Evolutionary conservation across 2,797 vertebrate species (phyloP), one percentile per base, ranked within the genome.

Genomic region (Uromys caudimaculatus): DNA sequence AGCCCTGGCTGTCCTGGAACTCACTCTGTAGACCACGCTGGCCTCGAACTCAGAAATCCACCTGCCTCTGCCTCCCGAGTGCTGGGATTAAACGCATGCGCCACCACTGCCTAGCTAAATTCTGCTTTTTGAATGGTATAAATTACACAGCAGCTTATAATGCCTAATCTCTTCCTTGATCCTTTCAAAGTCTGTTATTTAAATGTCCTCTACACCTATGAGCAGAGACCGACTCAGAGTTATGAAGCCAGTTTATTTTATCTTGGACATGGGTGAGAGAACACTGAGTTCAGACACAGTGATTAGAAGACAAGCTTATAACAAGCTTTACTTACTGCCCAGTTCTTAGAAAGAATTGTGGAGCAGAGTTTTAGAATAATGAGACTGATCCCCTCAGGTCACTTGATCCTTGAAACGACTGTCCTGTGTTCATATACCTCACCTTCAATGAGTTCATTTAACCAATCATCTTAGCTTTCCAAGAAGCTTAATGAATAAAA

Each of bases 371-470:
- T 90, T 79, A 93, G 64, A 89, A 89, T 81, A 94, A 62, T 50
- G 29, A 94, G 9, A 90, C 21, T 86, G 60, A 29, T 16, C 58
- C 41, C 54, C 82, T 95, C 23, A 89, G 81, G 50, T 35, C 82
- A 58, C 75, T 50, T 82, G 60, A 78, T 83, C 60, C 38, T 89
- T 50, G 9, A 91, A 91, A 90, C 93, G 78, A 91, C 69, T 86
- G 9, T 76, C 60, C 75, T 44, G 23, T 75, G 69, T 83, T 96
- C 83, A 78, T 60, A 86, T 19, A 87, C 67, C 54, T 91, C 69
- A 87, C n/a, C 41, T 95, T 79, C 44, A 79, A 86, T 91, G 62
- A 95, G 41, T 86, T 91, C 83, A 94, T 56, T 89, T 93, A 95
- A 76, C 91, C 50, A 96, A 89, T 82, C n/a, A 35, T 35, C 54